Percentiles rank a stretch among this genome's conserved stretches.
Evolutionary conservation across 2,888 invertebrate genomes (phyloP).

Genomic region (Xanthia togata): DNA sequence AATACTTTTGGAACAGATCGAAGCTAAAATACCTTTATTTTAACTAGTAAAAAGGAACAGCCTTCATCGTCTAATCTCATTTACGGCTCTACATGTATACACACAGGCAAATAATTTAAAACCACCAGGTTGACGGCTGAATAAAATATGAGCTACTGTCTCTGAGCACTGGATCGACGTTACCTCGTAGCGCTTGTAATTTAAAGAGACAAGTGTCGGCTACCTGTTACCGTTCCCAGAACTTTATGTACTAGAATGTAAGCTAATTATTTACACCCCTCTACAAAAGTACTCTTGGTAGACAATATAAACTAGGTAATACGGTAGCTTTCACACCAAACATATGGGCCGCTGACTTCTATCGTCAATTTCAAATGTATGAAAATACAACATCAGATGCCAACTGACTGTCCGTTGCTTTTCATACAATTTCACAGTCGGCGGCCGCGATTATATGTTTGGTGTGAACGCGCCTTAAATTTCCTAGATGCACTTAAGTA

Average conservation of each 20-base stretch:
- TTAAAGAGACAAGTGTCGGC: conserved; percentile 17
- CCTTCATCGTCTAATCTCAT: background rate
- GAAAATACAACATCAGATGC: background rate
- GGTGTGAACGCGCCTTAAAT: background rate
- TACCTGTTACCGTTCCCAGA: conserved; percentile 18
- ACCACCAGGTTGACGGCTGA: conserved; percentile 2
- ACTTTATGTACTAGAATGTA: conserved; percentile 20
- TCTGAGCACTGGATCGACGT: conserved; percentile 9
- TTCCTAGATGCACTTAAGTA: background rate
- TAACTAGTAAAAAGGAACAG: background rate
- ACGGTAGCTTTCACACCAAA: background rate
- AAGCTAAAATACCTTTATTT: background rate
- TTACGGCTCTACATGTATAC: background rate
- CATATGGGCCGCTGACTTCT: background rate
- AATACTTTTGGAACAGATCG: background rate
- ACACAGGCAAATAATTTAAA: conserved; percentile 4
- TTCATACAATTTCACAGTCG: background rate
- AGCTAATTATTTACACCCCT: background rate
- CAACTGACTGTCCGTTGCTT: background rate
- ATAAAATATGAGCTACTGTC: conserved; percentile 24
- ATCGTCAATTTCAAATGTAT: background rate
- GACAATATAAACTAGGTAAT: background rate
- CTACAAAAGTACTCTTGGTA: background rate
- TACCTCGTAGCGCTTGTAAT: conserved; percentile 13
- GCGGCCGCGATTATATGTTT: background rate